Evolutionary conservation across 2,888 invertebrate species (phyloP).

Genomic region (Dioctria linearis): DNA sequence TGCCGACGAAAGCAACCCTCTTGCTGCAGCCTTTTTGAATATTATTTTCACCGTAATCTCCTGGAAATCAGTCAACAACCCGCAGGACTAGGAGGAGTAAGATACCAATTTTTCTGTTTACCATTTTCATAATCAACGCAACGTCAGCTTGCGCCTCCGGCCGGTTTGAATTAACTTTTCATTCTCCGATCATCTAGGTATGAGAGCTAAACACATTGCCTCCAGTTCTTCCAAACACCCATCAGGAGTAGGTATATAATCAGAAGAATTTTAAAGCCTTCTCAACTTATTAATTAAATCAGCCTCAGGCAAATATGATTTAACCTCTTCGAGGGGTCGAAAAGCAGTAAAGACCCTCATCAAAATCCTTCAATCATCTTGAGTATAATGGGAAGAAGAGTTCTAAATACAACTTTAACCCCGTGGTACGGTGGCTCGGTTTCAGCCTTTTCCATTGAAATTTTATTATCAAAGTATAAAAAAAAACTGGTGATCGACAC

Average conservation of each 20-base stretch:
- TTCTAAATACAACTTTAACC: too few relatives aligned
- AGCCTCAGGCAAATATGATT: conserved; percentile 33
- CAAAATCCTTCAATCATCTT: conserved; percentile 22
- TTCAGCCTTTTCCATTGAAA: conserved; percentile 30
- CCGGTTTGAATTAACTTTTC: conserved; percentile 28
- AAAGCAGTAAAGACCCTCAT: conserved; percentile 4
- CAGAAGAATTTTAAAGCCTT: conserved; percentile 21
- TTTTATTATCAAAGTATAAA: conserved; percentile 33
- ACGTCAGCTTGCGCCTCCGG: not conserved
- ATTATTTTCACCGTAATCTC: conserved; percentile 28
- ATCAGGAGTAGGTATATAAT: too few relatives aligned
- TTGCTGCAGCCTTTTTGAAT: not conserved
- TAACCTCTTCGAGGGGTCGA: conserved; percentile 27
- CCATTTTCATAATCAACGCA: not conserved
- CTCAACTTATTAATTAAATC: conserved; percentile 48
- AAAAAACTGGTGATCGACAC: too few relatives aligned
- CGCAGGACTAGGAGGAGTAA: not conserved
- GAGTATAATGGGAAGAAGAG: conserved; percentile 28
- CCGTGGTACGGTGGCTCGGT: conserved; percentile 4
- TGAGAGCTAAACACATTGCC: not conserved
- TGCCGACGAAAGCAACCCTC: not conserved
- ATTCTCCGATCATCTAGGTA: not conserved
- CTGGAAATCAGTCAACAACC: not conserved
- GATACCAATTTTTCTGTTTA: not conserved
- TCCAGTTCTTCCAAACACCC: not conserved